Evolutionary conservation across 2,113 vertebrate species (phyloP).

Genomic region (Haemorhous mexicanus): DNA sequence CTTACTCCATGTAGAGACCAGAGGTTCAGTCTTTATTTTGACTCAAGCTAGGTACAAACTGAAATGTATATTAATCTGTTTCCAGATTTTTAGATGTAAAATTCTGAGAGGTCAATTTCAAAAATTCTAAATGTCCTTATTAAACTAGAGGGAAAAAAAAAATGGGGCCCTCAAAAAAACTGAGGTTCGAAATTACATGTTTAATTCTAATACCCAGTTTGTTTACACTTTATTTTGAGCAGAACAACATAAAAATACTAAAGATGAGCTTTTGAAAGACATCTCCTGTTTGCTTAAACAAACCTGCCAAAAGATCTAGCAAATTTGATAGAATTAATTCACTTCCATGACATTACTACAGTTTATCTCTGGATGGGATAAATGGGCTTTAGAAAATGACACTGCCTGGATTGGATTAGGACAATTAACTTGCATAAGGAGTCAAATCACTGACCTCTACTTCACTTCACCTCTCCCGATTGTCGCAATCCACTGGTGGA

Average conservation of each 20-base stretch:
- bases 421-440: constrained; percentile 25
- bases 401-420: constrained; percentile 11
- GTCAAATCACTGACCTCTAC: constrained; percentile 29
- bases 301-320: not conserved
- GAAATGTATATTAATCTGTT: not conserved
- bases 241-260: not conserved
- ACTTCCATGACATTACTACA: not conserved
- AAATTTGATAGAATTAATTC: not conserved
- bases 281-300: not conserved
- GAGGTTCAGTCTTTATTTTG: not conserved
- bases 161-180: not conserved
- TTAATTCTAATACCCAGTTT: not conserved
- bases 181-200: not conserved
- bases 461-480: not conserved
- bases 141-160: not conserved
- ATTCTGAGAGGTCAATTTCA: not conserved
- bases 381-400: constrained; percentile 7
- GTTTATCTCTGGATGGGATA: constrained; percentile 6
- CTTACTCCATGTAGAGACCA: not conserved
- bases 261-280: not conserved
- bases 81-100: not conserved
- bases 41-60: not conserved
- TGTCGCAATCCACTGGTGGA: not conserved
- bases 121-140: not conserved
- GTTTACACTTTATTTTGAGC: not conserved